These are phyloP conservation scores for Heliconius himera DNA, from an alignment of 1,140 invertebrate species.

Conservation along the genomic window DNA sequence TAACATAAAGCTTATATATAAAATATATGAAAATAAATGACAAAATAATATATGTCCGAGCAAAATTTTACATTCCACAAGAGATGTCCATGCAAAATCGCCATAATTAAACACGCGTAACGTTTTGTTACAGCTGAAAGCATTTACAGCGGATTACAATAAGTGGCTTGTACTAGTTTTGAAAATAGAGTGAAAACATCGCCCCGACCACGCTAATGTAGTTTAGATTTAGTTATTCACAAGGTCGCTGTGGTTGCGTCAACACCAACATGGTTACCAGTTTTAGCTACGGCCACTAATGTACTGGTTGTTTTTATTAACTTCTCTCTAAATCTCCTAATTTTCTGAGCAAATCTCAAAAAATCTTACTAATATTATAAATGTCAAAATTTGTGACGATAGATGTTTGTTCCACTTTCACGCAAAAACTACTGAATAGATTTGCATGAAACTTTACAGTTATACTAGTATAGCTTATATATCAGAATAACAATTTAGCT, in stretches of 20 bases:
- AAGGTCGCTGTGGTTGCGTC: conserved; percentile 52
- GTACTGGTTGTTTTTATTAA: conserved; percentile 11
- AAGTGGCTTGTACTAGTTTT: conserved; percentile 49
- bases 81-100: not conserved
- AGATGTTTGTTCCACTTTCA: no score
- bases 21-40: not conserved
- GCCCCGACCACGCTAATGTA: conserved; percentile 60
- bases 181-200: conserved; percentile 65
- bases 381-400: no score
- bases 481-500: no score
- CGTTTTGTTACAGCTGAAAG: conserved; percentile 8
- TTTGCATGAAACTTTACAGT: no score
- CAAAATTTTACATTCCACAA: not conserved
- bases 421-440: no score
- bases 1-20: no score
- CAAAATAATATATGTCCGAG: not conserved
- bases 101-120: not conserved
- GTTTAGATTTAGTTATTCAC: conserved; percentile 57
- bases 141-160: conserved; percentile 57
- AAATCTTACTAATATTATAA: not conserved
- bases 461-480: no score
- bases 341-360: not conserved
- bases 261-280: conserved; percentile 49
- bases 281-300: conserved; percentile 41
- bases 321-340: not conserved